Evolutionary conservation across 2,797 vertebrate species (phyloP).

Genomic region (Momotus momota): DNA sequence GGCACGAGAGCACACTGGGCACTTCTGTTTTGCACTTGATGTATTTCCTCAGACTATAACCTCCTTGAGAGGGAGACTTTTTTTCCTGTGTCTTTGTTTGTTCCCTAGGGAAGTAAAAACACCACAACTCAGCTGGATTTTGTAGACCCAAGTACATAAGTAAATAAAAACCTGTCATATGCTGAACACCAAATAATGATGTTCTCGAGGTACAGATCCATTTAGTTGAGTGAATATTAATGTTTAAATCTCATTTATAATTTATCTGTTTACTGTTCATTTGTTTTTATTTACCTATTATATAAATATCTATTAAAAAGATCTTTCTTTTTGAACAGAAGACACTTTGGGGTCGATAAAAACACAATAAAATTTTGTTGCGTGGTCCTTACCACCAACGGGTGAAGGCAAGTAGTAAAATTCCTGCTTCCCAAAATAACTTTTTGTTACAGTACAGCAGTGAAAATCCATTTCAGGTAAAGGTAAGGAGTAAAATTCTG

Average conservation of each 20-base stretch:
- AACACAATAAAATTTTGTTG: not conserved
- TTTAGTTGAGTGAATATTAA: constrained; percentile 59
- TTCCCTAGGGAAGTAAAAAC: not conserved
- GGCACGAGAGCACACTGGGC: not conserved
- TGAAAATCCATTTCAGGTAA: not conserved
- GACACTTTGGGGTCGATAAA: not conserved
- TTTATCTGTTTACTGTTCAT: constrained; percentile 34
- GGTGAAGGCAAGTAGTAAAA: not conserved
- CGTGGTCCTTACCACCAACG: not conserved
- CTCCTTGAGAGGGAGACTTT: not conserved
- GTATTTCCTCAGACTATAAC: not conserved
- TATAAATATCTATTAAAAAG: constrained; percentile 21
- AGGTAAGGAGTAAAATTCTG: not conserved
- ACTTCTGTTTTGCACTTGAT: not conserved
- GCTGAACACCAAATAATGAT: not conserved
- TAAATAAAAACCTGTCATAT: constrained; percentile 1
- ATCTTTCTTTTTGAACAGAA: not conserved
- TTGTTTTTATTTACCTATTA: constrained; percentile 11
- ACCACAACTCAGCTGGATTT: not conserved
- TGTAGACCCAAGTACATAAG: not conserved
- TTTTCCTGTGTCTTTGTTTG: not conserved
- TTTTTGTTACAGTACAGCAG: not conserved
- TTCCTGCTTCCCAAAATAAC: not conserved
- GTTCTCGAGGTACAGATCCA: not conserved
- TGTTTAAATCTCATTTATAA: constrained; percentile 57